Evolutionary conservation across 2,888 invertebrate species (phyloP).

Genomic region (Agrotis puta): DNA sequence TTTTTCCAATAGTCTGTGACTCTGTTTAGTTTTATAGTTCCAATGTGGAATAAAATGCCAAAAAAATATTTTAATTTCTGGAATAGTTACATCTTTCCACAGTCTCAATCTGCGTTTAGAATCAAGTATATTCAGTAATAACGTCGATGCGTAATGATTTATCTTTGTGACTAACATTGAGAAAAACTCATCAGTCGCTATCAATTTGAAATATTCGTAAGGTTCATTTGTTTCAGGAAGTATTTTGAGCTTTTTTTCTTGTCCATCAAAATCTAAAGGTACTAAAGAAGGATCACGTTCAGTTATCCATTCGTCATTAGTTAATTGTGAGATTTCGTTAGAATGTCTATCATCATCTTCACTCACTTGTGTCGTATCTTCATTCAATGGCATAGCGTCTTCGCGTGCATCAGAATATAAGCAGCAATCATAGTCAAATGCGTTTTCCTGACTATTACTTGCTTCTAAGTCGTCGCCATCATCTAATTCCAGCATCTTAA

Average conservation of each 20-base stretch:
- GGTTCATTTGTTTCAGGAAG: slow-evolving; percentile 13
- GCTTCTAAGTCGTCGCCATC: background rate
- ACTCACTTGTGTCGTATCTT: slow-evolving; percentile 4
- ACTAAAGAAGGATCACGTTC: slow-evolving; percentile 16
- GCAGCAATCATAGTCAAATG: no score
- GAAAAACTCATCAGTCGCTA: slow-evolving; percentile 11
- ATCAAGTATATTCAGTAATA: slow-evolving; percentile 6
- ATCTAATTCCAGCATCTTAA: no score
- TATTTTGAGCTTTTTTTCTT: slow-evolving; percentile 12
- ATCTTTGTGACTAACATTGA: slow-evolving; percentile 4
- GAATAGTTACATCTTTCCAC: slow-evolving; percentile 56
- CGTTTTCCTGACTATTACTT: background rate
- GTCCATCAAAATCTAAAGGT: slow-evolving; percentile 5
- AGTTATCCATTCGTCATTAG: background rate
- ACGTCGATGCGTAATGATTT: slow-evolving; percentile 1
- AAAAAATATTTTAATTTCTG: slow-evolving; percentile 49
- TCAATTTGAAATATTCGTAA: slow-evolving; percentile 42
- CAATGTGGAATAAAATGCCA: slow-evolving; percentile 48
- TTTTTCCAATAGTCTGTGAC: slow-evolving; percentile 55
- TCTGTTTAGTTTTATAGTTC: slow-evolving; percentile 53
- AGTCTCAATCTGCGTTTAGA: slow-evolving; percentile 30
- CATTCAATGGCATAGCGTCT: background rate
- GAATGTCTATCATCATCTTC: slow-evolving; percentile 8
- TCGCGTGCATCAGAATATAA: slow-evolving; percentile 23
- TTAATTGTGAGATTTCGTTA: slow-evolving; percentile 7